Conservation (phyloP, 1,140 invertebrate species). For the Cataglyphis hispanica region DNA sequence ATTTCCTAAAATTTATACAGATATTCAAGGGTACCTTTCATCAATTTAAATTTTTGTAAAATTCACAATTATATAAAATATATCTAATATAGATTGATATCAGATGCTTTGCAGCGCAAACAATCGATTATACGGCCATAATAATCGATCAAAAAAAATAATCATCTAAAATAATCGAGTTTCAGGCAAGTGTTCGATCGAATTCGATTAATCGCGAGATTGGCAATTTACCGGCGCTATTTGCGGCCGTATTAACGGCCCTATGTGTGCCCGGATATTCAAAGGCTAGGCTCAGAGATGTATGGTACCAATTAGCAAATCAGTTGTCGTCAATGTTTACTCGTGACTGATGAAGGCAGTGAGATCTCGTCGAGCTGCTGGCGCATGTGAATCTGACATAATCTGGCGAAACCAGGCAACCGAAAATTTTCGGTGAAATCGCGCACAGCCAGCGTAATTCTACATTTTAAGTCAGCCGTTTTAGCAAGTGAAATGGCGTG, state of each 20-base stretch:
- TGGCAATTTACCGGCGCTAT: constrained; percentile 73
- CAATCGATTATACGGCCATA: constrained; percentile 7
- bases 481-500: constrained; percentile 21
- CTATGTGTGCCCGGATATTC: constrained; percentile 46
- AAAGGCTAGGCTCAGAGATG: constrained; percentile 69
- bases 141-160: constrained; percentile 46
- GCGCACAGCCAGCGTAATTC: not conserved
- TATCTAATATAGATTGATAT: not conserved
- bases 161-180: constrained; percentile 56
- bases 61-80: not conserved
- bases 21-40: not conserved
- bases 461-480: constrained; percentile 11
- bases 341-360: constrained; percentile 74
- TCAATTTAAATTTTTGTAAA: not conserved
- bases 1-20: not conserved
- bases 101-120: not conserved
- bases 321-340: constrained; percentile 72
- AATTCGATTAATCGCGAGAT: constrained; percentile 72
- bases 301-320: constrained; percentile 75
- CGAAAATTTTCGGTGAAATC: constrained; percentile 25
- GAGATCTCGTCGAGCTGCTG: constrained; percentile 59
- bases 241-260: constrained; percentile 66
- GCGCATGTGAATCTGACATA: constrained; percentile 35
- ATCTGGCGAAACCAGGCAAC: constrained; percentile 30
- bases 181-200: constrained; percentile 65